These are phyloP conservation scores for Anolis sagrei DNA, from an alignment of 2,113 vertebrate species.

Conservation along the genomic window DNA sequence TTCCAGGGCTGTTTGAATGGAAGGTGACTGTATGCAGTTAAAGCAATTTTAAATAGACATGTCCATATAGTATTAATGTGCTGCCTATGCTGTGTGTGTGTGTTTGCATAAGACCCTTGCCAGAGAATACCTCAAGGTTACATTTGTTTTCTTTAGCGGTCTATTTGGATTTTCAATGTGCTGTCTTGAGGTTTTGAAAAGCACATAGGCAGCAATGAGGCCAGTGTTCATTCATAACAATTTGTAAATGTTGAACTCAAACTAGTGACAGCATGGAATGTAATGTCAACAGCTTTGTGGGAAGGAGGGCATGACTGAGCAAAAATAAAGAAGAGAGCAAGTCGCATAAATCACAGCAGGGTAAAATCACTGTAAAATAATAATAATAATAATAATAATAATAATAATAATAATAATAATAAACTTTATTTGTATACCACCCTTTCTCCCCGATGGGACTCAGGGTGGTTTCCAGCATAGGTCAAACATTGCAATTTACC, in stretches of 20 bases:
- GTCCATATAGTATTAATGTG: background rate
- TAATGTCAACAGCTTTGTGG: background rate
- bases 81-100: background rate
- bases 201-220: background rate
- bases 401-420: too few relatives aligned
- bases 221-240: background rate
- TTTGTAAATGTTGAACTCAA: background rate
- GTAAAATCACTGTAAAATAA: background rate
- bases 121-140: background rate
- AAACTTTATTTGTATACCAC: too few relatives aligned
- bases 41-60: background rate
- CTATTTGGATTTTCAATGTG: conserved; percentile 1
- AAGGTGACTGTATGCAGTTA: background rate
- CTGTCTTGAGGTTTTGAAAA: background rate
- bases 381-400: too few relatives aligned
- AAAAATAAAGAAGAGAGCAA: background rate
- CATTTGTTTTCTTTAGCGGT: conserved; percentile 37
- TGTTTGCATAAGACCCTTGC: background rate
- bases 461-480: too few relatives aligned
- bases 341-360: background rate
- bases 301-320: background rate
- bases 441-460: too few relatives aligned
- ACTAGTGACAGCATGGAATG: background rate
- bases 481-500: too few relatives aligned
- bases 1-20: background rate